These are phyloP conservation scores for Spea hammondii DNA, from an alignment of 2,797 vertebrate species.

Conservation along the genomic window DNA sequence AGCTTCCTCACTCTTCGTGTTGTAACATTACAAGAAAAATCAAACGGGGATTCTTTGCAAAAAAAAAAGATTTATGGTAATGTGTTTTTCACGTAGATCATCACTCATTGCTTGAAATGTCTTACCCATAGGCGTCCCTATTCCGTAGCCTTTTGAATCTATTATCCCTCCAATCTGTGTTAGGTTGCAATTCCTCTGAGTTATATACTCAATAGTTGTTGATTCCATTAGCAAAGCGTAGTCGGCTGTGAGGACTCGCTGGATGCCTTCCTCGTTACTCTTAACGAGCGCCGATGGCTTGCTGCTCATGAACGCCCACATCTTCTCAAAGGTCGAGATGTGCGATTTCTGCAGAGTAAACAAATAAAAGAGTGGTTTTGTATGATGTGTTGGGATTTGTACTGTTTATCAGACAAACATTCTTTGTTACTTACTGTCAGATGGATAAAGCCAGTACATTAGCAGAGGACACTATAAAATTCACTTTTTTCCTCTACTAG, in stretches of 20 bases:
- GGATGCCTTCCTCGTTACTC: conserved; percentile 94
- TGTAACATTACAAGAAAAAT: too few relatives aligned
- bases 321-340: conserved; percentile 98
- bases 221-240: conserved; percentile 98
- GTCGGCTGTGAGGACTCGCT: conserved; percentile 89
- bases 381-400: conserved; percentile 18
- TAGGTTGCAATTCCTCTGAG: conserved; percentile 94
- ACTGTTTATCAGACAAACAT: conserved; percentile 34
- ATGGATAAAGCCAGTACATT: conserved; percentile 38
- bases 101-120: fast-evolving
- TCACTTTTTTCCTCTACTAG: conserved; percentile 17
- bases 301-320: conserved; percentile 99
- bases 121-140: conserved; percentile 95
- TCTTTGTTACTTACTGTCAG: conserved; percentile 35
- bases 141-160: conserved; percentile 96
- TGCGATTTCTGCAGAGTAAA: conserved; percentile 84
- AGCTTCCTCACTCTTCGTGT: too few relatives aligned
- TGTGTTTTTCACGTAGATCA: not conserved
- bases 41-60: too few relatives aligned
- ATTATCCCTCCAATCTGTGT: conserved; percentile 95
- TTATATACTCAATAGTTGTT: conserved; percentile 94
- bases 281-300: conserved; percentile 91
- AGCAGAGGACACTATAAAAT: conserved; percentile 25
- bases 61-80: not conserved
- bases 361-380: conserved; percentile 34